These are phyloP conservation scores for Taxidea taxus DNA, from an alignment of 2,113 vertebrate genomes.

Conservation along the genomic window DNA sequence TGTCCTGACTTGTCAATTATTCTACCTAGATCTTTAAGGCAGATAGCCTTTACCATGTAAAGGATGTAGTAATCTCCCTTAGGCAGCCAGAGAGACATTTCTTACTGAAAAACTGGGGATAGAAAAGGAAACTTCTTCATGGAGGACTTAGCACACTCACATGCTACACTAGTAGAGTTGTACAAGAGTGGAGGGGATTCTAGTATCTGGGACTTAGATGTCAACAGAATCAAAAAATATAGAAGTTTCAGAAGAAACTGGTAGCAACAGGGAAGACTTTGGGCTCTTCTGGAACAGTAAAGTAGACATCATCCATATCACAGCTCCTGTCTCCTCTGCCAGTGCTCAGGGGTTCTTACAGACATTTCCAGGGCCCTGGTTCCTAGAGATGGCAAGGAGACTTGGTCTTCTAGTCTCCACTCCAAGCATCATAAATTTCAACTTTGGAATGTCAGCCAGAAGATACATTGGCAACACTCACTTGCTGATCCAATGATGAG, in stretches of 20 bases:
- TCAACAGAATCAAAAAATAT: neutral
- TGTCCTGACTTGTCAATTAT: slow-evolving; percentile 48
- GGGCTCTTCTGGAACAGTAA: neutral
- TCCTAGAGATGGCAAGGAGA: neutral
- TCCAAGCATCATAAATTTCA: slow-evolving; percentile 37
- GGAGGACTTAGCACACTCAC: neutral
- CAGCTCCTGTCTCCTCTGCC: neutral
- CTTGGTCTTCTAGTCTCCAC: neutral
- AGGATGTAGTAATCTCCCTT: slow-evolving; percentile 21
- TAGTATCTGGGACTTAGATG: neutral
- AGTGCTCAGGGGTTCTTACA: neutral
- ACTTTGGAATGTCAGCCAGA: slow-evolving; percentile 24
- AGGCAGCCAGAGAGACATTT: slow-evolving; percentile 9
- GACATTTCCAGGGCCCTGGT: neutral
- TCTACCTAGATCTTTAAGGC: slow-evolving; percentile 22
- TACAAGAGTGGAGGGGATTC: neutral
- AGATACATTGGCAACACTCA: slow-evolving; percentile 19
- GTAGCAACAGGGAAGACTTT: neutral
- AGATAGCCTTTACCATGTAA: neutral
- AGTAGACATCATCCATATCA: neutral
- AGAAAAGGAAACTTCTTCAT: slow-evolving; percentile 4
- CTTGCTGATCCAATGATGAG: slow-evolving; percentile 35
- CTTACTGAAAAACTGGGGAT: slow-evolving; percentile 10
- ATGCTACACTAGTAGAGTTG: neutral
- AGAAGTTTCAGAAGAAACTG: neutral